phyloP scores from a whole-genome alignment of 2,113 vertebrate genomes.

The Xenus cinereus region DNA sequence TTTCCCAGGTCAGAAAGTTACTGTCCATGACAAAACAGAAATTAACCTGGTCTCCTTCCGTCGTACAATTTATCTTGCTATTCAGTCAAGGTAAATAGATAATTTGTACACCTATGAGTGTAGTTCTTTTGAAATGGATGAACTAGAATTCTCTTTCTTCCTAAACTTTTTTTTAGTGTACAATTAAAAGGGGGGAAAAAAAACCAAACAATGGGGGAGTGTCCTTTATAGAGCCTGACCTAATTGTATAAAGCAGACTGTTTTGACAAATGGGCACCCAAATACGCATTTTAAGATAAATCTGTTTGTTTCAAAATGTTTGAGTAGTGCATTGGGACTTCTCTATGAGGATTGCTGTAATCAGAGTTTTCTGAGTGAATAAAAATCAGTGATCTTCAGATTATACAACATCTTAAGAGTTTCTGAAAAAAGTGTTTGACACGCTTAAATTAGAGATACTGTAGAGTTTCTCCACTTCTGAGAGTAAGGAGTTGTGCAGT shows the following conservation, averaged over 20 bases:
- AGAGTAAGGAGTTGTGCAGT: not conserved
- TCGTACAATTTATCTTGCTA: conserved; percentile 97
- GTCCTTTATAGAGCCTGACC: not conserved
- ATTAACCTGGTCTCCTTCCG: conserved; percentile 97
- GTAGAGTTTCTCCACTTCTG: not conserved
- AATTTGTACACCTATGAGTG: not conserved
- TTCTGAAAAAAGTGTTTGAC: not conserved
- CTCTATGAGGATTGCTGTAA: not conserved
- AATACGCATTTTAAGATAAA: not conserved
- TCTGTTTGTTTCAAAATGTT: not conserved
- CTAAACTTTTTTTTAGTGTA: not conserved
- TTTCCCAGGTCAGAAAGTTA: conserved; percentile 87
- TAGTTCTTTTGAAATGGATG: not conserved
- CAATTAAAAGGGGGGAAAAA: not conserved
- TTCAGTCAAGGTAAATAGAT: conserved; percentile 91
- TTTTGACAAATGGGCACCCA: not conserved
- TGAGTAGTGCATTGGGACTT: not conserved
- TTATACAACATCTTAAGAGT: not conserved
- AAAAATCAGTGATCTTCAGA: not conserved
- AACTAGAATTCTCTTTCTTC: not conserved
- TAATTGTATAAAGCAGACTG: not conserved
- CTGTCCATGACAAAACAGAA: conserved; percentile 96
- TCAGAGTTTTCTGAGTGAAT: not conserved
- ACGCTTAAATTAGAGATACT: not conserved
- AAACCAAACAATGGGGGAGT: too few relatives aligned